Conservation (phyloP, 2,888 invertebrate genomes). For the Cephus nigrinus region DNA sequence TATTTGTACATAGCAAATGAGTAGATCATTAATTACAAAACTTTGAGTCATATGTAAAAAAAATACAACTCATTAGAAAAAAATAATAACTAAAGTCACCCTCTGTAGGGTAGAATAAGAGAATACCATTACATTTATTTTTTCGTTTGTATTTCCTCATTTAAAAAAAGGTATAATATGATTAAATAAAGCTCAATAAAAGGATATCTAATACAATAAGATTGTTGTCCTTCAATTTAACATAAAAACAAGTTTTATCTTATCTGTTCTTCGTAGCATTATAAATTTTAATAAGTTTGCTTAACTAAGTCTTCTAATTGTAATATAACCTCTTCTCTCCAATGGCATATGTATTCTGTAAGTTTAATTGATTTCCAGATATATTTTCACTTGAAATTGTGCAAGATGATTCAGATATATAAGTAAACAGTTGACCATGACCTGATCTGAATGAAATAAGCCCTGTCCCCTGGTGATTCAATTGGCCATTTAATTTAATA, state of each 20-base stretch:
- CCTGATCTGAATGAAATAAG: slow-evolving; percentile 27
- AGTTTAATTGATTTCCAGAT: slow-evolving; percentile 23
- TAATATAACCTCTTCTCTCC: not conserved
- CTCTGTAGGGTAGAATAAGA: not conserved
- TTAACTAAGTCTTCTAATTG: not conserved
- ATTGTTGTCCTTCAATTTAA: not conserved
- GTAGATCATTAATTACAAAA: not conserved
- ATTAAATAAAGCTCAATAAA: not conserved
- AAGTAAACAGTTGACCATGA: slow-evolving; percentile 30
- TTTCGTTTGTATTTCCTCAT: not conserved
- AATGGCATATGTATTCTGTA: not conserved
- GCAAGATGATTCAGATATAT: slow-evolving; percentile 25
- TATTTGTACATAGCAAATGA: not conserved
- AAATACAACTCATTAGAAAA: not conserved
- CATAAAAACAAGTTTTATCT: not conserved
- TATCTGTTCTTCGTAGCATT: not conserved
- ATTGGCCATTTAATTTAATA: not conserved
- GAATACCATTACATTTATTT: not conserved
- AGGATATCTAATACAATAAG: not conserved
- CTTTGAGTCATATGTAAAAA: not conserved
- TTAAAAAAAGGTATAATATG: not conserved
- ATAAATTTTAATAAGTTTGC: not conserved
- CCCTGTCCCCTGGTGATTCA: not conserved
- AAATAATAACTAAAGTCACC: not conserved
- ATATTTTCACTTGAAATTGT: slow-evolving; percentile 30